Conservation (phyloP, 2,113 vertebrate species). For the Micromys minutus region DNA sequence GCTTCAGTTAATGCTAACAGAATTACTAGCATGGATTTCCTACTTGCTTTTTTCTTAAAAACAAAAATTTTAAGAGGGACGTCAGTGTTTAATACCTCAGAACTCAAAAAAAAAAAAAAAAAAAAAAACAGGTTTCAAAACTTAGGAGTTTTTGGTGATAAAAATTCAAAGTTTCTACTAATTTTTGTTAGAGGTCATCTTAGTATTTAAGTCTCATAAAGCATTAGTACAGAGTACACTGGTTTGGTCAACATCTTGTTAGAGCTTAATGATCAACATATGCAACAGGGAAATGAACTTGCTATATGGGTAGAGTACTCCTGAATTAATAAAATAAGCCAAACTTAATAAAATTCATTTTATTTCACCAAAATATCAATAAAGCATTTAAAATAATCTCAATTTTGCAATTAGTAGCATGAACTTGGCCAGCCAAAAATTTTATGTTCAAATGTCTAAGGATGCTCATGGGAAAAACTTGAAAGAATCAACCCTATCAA, state of each 20-base stretch:
- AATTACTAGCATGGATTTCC: background rate
- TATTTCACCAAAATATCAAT: constrained; percentile 40
- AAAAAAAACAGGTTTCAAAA: background rate
- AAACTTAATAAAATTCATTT: constrained; percentile 12
- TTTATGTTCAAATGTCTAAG: constrained; percentile 52
- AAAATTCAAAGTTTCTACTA: background rate
- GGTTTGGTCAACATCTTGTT: background rate
- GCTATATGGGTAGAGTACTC: constrained; percentile 2
- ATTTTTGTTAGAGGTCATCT: background rate
- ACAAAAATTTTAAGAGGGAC: background rate
- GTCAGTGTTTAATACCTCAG: background rate
- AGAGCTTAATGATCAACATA: constrained; percentile 27
- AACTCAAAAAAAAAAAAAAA: too few relatives aligned
- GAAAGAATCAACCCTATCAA: background rate
- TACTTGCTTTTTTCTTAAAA: background rate
- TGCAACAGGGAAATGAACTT: constrained; percentile 41
- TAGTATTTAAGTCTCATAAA: constrained; percentile 5
- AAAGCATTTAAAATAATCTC: background rate
- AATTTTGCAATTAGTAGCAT: constrained; percentile 50
- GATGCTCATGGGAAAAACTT: constrained; percentile 33
- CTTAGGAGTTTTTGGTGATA: background rate
- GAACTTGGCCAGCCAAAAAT: constrained; percentile 49
- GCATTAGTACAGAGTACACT: background rate
- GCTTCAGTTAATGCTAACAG: background rate
- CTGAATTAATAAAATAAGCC: constrained; percentile 45